A percentile compares a stretch with the other conserved stretches of the same genome.
Conservation (phyloP, 1,140 invertebrate genomes). For the Anadara kagoshimensis region DNA sequence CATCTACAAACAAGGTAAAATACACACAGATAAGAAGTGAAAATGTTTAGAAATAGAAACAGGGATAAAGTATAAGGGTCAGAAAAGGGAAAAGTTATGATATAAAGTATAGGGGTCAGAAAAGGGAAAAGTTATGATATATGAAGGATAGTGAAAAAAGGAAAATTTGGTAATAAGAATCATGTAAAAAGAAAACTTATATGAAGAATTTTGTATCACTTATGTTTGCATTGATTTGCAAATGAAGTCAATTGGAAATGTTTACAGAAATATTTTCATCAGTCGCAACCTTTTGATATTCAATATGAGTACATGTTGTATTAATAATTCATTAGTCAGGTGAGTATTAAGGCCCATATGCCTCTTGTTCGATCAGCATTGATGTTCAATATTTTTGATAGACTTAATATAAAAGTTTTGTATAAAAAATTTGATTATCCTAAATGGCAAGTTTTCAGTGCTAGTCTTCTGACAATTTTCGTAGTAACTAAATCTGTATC, state of each 20-base stretch:
- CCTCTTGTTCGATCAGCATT: not conserved
- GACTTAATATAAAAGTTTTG: not conserved
- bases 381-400: not conserved
- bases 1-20: conserved; percentile 86
- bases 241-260: no score
- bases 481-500: not conserved
- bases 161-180: not conserved
- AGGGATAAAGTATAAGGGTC: not conserved
- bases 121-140: not conserved
- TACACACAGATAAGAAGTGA: not conserved
- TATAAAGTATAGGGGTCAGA: not conserved
- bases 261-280: no score
- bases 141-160: not conserved
- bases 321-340: no score
- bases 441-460: no score
- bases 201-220: no score
- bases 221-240: no score
- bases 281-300: no score
- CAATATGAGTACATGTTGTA: no score
- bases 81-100: not conserved
- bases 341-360: no score
- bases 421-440: not conserved
- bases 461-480: not conserved
- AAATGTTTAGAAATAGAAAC: not conserved
- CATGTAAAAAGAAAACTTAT: not conserved